Evolutionary conservation across 1,140 invertebrate species (phyloP), one percentile per base, ranked within the genome.

Genomic region (Alviniconcha marisindica): DNA sequence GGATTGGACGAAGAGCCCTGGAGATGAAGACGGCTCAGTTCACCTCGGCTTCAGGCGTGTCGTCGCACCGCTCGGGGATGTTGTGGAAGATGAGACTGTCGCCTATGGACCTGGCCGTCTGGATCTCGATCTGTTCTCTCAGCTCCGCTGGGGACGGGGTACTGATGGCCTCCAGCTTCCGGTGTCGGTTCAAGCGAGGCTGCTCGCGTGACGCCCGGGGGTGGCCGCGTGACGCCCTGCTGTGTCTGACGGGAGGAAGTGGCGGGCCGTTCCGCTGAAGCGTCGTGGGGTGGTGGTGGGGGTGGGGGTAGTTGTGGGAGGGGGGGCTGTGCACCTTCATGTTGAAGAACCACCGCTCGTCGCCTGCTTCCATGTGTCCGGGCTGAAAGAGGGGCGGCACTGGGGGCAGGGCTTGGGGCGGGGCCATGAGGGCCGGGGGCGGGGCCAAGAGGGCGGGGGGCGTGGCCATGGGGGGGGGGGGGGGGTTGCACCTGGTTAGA

Each of bases 41-140:
- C 38, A 78, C 77, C 56, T 78, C 51, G 4, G 12, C 77, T 33
- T 78, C 77, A 15, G 77, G 77, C 33, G 77, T 78, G 51, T 78
- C 56, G 1, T 78, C 33, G 38, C 10, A 63, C n/a, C 48, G 33
- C n/a, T 56, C 77, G 5, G 77, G 77, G 36, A 78, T 60, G 54
- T 78, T 78, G 56, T 78, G 77, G 38, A 78, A 78, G 77, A 78
- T 63, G 77, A 78, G 77, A 54, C 51, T 78, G 77, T 63, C 77
- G 28, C 77, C 77, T 14, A 78, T 56, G 4, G 77, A 63, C 56
- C 31, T 78, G 48, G 77, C 48, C 33, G 31, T 38, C 77, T 78
- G 77, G 21, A 18, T n/a, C 51, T 78, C 56, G 14, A 63, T 78
- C 77, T 76, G 40, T n/a, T 76, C 44, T 42, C 73, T 76, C 73